Percentiles rank a stretch among this genome's conserved stretches.
phyloP scores from a whole-genome alignment of 2,888 invertebrate species.

The Therioaphis trifolii region DNA sequence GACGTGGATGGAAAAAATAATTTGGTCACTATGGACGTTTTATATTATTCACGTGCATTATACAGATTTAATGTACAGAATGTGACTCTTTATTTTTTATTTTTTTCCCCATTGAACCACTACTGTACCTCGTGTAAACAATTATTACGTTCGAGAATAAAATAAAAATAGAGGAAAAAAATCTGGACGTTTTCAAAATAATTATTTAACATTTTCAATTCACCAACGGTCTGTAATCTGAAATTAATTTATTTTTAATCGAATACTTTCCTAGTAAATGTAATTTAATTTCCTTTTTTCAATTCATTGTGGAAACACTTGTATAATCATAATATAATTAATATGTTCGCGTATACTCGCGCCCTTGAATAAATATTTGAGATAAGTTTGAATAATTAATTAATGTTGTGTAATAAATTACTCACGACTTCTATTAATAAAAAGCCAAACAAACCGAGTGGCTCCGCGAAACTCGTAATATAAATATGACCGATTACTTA shows the following conservation, averaged over 20 bases:
- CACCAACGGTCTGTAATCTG: neutral
- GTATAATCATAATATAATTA: neutral
- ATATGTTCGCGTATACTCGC: neutral
- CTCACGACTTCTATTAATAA: neutral
- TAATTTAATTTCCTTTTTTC: neutral
- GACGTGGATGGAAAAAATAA: too few species aligned
- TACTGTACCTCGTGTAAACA: neutral
- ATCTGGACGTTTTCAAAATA: neutral
- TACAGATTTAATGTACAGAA: too few species aligned
- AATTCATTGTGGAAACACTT: neutral
- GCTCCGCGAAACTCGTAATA: neutral
- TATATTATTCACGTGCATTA: too few species aligned
- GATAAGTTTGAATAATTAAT: constrained; percentile 18
- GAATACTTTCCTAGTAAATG: neutral
- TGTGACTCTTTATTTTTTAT: neutral
- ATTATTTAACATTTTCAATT: neutral
- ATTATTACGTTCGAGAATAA: neutral
- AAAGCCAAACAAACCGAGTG: neutral
- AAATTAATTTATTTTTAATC: constrained; percentile 14
- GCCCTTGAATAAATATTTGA: neutral
- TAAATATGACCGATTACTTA: neutral
- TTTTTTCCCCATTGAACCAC: neutral
- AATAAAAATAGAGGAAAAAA: neutral
- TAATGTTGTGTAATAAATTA: neutral
- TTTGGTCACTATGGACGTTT: too few species aligned